Evolutionary conservation across 2,797 vertebrate genomes (phyloP), one percentile per base, ranked within the genome.

Genomic region (Betta splendens): DNA sequence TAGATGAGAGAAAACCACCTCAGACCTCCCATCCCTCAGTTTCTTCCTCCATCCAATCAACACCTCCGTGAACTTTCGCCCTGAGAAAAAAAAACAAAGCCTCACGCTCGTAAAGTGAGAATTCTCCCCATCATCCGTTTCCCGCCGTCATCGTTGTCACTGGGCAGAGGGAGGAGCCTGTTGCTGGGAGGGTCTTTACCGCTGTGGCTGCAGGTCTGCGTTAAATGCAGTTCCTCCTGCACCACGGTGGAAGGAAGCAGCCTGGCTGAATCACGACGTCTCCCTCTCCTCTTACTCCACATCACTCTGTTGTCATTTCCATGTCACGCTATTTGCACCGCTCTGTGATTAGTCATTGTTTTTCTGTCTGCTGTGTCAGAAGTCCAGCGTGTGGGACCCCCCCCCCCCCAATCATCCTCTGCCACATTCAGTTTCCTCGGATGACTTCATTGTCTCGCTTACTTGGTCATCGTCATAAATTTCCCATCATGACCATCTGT

Each of bases 361-460:
- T 75, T 28, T 59, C 40, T 55, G 13, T 33, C 25, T 63, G 9
- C 15, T 11, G 37, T 61, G 49, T 54, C 37, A 59, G 47, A 61
- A 66, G 36, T 49, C 39, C 20, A 18, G 31, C 28, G 29, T 43
- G 55, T 45, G 22, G 29, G 20, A 38, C 23, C 37, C 49, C 25
- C 31, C 31, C 54, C 29, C 32, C 32, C n/a, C n/a, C n/a, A n/a
- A n/a, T 58, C 61, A 25, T 69, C 61, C 22, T 51, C 75, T 86
- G 74, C 62, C 77, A 80, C 74, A 42, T 68, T 62, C 7, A 62
- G 44, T 84, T 83, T 82, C 72, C 64, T 76, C 48, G 10, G 61
- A 57, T 49, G 56, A 50, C 73, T 85, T 76, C 58, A 66, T 77
- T 77, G 82, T 80, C 79, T 64, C 47, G 63, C 66, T 60, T 65